Evolutionary conservation across 2,113 vertebrate species (phyloP), one percentile per base, ranked within the genome.

Genomic region (Sciurus niger): DNA sequence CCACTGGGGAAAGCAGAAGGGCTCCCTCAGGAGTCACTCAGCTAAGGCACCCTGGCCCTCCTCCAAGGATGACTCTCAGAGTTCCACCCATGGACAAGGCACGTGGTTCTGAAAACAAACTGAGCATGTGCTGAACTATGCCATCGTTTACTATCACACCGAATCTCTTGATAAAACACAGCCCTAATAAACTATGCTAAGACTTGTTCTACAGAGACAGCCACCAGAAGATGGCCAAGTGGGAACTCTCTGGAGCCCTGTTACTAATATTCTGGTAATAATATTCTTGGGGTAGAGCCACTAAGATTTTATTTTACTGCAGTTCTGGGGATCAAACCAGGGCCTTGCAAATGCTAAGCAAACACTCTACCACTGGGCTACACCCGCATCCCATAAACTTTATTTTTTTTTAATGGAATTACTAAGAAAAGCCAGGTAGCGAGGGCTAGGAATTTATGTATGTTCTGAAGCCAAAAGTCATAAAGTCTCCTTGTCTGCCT

Each of bases 81-180:
- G 55, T 17, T 37, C 79, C 0, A 0, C 32, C 76, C 32, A 73
- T 68, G 77, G 32, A 67, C 14, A 13, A 0, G 0, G n/a, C 17
- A 32, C 37, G 4, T 0, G 28, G 46, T 13, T 60, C 79, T 0
- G 0, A 51, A 46, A 37, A 14, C 24, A 5, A 6, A 65, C 43
- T 10, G 3, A 68, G 24, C 8, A 46, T 1, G 4, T 30, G 48
- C 37, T 60, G n/a, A 43, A 73, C 32, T 34, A 7, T 14, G 0
- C 18, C 28, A 51, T 68, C 87, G 60, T 5, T 70, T 4, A 68
- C 0, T 0, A 4, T 34, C 58, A 40, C 43, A 20, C 2, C 4
- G 28, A 92, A 37, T 43, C 40, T 67, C 79, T 58, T 34, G 25
- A 46, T 53, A 88, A 94, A 80, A 51, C 0, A 0, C 48, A 85